Conservation (phyloP, 2,888 invertebrate species). For the Pandemis corylana region DNA sequence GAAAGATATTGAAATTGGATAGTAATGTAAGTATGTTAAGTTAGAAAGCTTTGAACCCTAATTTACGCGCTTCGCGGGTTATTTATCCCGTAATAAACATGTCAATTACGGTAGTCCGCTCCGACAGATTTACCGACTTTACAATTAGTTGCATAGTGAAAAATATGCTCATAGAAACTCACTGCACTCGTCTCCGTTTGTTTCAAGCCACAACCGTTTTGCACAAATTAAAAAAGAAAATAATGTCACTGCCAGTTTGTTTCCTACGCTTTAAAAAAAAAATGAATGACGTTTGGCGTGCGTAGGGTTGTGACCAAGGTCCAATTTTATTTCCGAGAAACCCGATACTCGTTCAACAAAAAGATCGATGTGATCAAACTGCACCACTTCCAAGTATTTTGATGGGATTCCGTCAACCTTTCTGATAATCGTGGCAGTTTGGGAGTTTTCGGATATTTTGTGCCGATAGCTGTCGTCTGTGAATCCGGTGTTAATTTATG, state of each 20-base stretch:
- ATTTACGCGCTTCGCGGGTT: slow-evolving; percentile 65
- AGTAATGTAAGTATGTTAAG: slow-evolving; percentile 52
- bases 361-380: slow-evolving; percentile 54
- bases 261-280: slow-evolving; percentile 30
- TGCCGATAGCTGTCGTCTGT: slow-evolving; percentile 61
- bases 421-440: slow-evolving; percentile 48
- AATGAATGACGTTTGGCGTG: slow-evolving; percentile 50
- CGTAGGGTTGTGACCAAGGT: slow-evolving; percentile 51
- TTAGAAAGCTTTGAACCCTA: slow-evolving; percentile 65
- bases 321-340: slow-evolving; percentile 59
- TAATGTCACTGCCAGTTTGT: slow-evolving; percentile 29
- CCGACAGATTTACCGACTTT: slow-evolving; percentile 60
- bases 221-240: slow-evolving; percentile 21
- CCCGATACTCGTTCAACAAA: slow-evolving; percentile 48
- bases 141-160: slow-evolving; percentile 48
- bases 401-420: slow-evolving; percentile 60
- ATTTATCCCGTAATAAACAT: slow-evolving; percentile 72
- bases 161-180: slow-evolving; percentile 43
- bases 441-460: slow-evolving; percentile 48
- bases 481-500: slow-evolving; percentile 67
- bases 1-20: slow-evolving; percentile 51
- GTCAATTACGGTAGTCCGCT: slow-evolving; percentile 67
- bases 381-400: slow-evolving; percentile 63
- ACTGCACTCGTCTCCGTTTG: slow-evolving; percentile 20
- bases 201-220: slow-evolving; percentile 15